Evolutionary conservation across 2,113 vertebrate species (phyloP), one percentile per base, ranked within the genome.

Genomic region (Shinisaurus crocodilurus): DNA sequence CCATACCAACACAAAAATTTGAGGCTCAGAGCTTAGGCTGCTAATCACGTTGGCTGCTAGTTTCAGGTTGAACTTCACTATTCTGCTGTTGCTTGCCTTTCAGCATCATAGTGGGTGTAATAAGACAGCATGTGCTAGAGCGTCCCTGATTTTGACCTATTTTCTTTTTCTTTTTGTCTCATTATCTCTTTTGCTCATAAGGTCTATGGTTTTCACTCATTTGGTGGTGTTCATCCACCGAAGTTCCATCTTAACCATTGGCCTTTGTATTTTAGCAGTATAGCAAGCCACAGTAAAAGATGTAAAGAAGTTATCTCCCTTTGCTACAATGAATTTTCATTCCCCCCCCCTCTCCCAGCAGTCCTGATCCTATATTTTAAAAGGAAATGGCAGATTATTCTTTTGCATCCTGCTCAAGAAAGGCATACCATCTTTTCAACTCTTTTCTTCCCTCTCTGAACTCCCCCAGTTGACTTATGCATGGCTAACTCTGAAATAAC

Each of bases 391-490:
- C 29, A 76, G 0, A 45, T 82, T 93, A 32, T 54, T 89, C 23
- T 1, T 72, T 57, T n/a, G 13, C 27, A 20, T 45, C 32, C 1
- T 45, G 15, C 7, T 85, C 32, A 85, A 76, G 70, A 40, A 27
- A 37, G 4, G n/a, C 54, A 65, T 37, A 29, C 25, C 40, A 76
- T 32, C 70, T 67, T 85, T 89, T 85, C 74, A 82, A 80, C 77
- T 88, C 54, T 63, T 63, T 32, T 12, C 1, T 27, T 70, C 3
- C 0, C 1, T 0, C 0, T 0, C 57, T 7, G 29, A 72, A 29
- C 13, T 70, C 48, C n/a, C 13, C 13, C 45, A 40, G 32, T 50
- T 75, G 9, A 5, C 0, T 0, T 67, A 89, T 8, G 20, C 18
- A 37, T 63, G 67, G 48, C 27, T 92, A 91, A 82, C 85, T 86